phyloP scores from a whole-genome alignment of 2,113 vertebrate species.

The Lamprologus tigripictilis region DNA sequence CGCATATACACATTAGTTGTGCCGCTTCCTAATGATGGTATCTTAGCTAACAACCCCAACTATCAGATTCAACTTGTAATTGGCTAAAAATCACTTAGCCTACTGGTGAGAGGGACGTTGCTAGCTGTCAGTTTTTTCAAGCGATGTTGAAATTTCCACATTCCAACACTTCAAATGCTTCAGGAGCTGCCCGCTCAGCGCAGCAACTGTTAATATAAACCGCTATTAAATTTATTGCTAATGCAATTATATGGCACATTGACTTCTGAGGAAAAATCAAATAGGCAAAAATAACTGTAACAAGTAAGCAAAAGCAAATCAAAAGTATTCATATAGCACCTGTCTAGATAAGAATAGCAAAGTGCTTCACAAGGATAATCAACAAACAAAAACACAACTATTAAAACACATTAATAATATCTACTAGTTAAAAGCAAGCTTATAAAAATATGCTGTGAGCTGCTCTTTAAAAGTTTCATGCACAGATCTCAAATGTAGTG shows the following conservation, averaged over 20 bases:
- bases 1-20: no score
- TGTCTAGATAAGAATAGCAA: neutral
- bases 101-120: neutral
- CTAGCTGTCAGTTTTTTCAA: neutral
- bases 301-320: neutral
- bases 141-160: neutral
- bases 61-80: neutral
- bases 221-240: neutral
- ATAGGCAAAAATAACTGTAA: neutral
- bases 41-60: neutral
- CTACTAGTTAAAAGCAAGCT: neutral
- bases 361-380: neutral
- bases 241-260: neutral
- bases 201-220: neutral
- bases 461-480: neutral
- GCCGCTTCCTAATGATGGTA: accelerated
- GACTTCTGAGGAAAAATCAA: neutral
- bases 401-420: neutral
- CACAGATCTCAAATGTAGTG: neutral
- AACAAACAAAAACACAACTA: neutral
- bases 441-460: neutral
- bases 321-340: neutral
- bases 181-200: neutral
- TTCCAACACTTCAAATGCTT: neutral
- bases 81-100: neutral